Evolutionary conservation across 2,797 vertebrate species (phyloP), one percentile per base, ranked within the genome.

Genomic region (Helicolenus hilgendorfi): DNA sequence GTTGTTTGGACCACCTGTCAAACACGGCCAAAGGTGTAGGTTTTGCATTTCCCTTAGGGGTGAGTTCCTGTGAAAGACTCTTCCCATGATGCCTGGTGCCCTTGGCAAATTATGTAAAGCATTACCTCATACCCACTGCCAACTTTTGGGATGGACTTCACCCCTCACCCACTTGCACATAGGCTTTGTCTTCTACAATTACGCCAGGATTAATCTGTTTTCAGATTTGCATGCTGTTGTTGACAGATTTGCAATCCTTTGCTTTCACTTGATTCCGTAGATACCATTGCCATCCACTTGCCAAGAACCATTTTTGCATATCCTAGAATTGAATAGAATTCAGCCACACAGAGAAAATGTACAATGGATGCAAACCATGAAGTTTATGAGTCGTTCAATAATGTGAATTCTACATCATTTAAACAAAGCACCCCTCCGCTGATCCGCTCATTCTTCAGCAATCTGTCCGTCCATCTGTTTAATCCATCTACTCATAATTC

Each of bases 381-480:
- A 4, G 59, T 78, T 69, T 83, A 41, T 81, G 59, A 15, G 20
- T 33, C 29, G 33, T 45, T 67, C 20, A 77, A 27, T 41, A 4
- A 77, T 63, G 56, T 36, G 22, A 58, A 83, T 55, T 87, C 11
- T n/a, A 55, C 63, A 68, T 76, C 11, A 58, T 78, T 88, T 36
- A 68, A 90, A 93, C 82, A 92, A 93, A 89, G 59, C 72, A 69
- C 18, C 36, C 31, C 75, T 82, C 70, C 81, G 69, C 87, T 95
- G 83, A 94, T 87, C 89, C 71, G 38, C 65, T 87, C 82, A 92
- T 94, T 93, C 87, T 92, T 90, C 41, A 26, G 59, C 95, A 97
- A 96, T 94, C 96, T 97, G 96, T 93, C 68, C 72, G 62, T 83
- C 96, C 96, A 97, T 97, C 95, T 96, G 95, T 89, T 93, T 77